phyloP scores from a whole-genome alignment of 2,113 vertebrate genomes.

The Nestor notabilis region DNA sequence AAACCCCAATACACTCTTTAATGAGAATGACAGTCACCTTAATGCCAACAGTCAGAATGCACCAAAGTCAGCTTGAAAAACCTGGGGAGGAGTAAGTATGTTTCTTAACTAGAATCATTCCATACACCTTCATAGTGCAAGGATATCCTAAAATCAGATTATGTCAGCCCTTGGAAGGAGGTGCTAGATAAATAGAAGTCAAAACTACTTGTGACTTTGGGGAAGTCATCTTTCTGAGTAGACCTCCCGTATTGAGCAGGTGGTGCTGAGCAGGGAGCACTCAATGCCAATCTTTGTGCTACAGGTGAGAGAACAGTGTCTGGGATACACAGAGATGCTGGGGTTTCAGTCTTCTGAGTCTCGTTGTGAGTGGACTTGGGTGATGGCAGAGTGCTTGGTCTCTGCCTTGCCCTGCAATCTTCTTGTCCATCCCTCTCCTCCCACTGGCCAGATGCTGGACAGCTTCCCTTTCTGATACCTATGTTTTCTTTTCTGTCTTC shows the following conservation, averaged over 20 bases:
- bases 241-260: background rate
- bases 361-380: background rate
- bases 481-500: background rate
- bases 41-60: background rate
- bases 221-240: background rate
- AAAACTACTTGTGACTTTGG: background rate
- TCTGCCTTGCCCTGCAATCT: background rate
- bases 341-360: background rate
- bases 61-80: background rate
- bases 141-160: background rate
- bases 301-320: background rate
- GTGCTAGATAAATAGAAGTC: background rate
- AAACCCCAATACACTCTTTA: background rate
- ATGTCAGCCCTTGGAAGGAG: background rate
- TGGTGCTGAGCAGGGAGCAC: background rate
- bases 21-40: background rate
- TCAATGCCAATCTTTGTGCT: background rate
- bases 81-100: background rate
- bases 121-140: background rate
- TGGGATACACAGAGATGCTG: background rate
- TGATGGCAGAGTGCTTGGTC: background rate
- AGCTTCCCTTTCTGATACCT: background rate
- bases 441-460: background rate
- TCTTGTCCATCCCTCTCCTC: background rate
- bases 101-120: background rate